Conservation (phyloP, 2,888 invertebrate genomes). For the Isoperla grammatica region DNA sequence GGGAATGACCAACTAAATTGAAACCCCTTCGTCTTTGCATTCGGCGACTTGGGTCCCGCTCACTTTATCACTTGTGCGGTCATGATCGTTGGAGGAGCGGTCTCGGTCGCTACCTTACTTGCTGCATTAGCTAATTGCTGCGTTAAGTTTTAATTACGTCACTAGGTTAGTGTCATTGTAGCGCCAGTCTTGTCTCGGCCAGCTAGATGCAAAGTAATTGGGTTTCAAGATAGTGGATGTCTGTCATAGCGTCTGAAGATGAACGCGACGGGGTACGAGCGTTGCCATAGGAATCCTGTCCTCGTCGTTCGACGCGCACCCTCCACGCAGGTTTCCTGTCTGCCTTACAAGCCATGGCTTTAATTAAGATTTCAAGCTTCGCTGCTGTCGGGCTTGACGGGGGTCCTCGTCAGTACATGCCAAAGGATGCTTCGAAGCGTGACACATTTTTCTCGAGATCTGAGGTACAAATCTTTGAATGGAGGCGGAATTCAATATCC, state of each 20-base stretch:
- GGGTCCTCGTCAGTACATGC: neutral
- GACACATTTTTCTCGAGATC: constrained; percentile 15
- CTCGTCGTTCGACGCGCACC: neutral
- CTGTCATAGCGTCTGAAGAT: too few relatives aligned
- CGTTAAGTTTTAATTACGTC: neutral
- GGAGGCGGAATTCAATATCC: too few relatives aligned
- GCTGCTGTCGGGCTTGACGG: neutral
- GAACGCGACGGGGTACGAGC: too few relatives aligned
- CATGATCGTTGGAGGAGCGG: neutral
- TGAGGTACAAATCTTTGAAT: neutral
- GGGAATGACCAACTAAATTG: neutral
- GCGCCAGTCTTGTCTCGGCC: too few relatives aligned
- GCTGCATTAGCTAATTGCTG: neutral
- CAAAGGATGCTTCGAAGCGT: constrained; percentile 18
- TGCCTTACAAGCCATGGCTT: neutral
- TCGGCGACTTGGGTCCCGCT: neutral
- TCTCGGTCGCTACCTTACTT: neutral
- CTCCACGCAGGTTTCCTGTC: neutral
- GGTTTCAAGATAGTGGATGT: too few relatives aligned
- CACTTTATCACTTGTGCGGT: neutral
- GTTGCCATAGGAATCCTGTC: too few relatives aligned
- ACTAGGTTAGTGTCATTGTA: neutral
- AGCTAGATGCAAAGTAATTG: neutral
- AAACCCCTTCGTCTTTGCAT: constrained; percentile 1
- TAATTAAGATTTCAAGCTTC: constrained; percentile 12